Evolutionary conservation across 2,888 invertebrate species (phyloP).

Genomic region (Trissolcus brochymenae): DNA sequence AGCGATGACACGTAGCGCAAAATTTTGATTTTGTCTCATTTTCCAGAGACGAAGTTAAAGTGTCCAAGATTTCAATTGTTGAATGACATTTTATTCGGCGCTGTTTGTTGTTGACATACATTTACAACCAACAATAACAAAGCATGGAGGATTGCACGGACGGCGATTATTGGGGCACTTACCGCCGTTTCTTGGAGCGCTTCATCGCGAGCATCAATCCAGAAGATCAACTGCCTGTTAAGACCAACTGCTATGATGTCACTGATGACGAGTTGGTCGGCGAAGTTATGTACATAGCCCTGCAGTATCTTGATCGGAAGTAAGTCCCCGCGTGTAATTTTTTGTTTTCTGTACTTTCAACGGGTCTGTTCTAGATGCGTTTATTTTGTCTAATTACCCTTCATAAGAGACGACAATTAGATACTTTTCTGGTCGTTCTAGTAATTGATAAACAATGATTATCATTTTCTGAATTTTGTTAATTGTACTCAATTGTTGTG

Average conservation of each 20-base stretch:
- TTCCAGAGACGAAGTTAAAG: neutral
- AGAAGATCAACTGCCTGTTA: conserved; percentile 85
- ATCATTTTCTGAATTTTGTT: neutral
- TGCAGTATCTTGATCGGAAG: conserved; percentile 87
- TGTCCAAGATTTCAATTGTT: neutral
- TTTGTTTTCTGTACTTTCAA: neutral
- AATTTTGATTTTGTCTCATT: neutral
- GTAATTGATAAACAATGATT: neutral
- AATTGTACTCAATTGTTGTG: neutral
- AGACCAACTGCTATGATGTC: conserved; percentile 83
- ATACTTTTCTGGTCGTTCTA: neutral
- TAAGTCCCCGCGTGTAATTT: conserved; percentile 77
- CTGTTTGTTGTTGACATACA: neutral
- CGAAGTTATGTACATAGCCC: conserved; percentile 85
- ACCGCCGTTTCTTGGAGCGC: conserved; percentile 84
- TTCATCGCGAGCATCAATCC: conserved; percentile 84
- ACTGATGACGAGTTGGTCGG: conserved; percentile 84
- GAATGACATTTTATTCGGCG: neutral
- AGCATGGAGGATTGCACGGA: conserved; percentile 65
- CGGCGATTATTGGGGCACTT: conserved; percentile 83
- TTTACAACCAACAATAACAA: neutral
- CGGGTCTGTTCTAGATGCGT: neutral
- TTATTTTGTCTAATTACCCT: neutral
- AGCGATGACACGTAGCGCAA: conserved; percentile 3
- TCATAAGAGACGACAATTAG: neutral